Evolutionary conservation across 1,140 invertebrate species (phyloP).

Genomic region (Drosophila neocordata): DNA sequence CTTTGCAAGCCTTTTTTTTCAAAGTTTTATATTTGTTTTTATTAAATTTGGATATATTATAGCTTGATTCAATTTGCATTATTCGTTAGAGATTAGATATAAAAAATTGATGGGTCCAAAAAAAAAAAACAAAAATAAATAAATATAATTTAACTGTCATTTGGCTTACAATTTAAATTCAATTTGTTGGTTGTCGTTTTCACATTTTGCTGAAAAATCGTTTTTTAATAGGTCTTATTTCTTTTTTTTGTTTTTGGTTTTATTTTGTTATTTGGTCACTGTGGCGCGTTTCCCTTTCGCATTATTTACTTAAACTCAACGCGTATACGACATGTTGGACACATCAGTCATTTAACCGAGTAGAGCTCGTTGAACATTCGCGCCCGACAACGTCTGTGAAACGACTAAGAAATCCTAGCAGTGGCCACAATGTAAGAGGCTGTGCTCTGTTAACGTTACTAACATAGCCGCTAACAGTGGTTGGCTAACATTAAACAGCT

Average conservation of each 20-base stretch:
- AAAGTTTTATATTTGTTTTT: constrained; percentile 36
- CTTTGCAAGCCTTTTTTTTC: constrained; percentile 56
- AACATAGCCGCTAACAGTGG: constrained; percentile 35
- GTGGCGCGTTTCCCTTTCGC: constrained; percentile 25
- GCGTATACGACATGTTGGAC: constrained; percentile 67
- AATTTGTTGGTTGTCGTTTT: not conserved
- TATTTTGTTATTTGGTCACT: constrained; percentile 4
- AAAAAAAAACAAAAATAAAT: not conserved
- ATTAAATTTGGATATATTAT: constrained; percentile 40
- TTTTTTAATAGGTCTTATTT: constrained; percentile 4
- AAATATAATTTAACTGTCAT: not conserved
- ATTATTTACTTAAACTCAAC: constrained; percentile 39
- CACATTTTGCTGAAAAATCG: constrained; percentile 6
- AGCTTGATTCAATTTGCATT: constrained; percentile 36
- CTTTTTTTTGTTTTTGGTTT: not conserved
- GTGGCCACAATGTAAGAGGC: constrained; percentile 24
- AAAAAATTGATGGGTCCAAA: not conserved
- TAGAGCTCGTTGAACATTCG: constrained; percentile 47
- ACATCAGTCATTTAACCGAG: constrained; percentile 23
- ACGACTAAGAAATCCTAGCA: constrained; percentile 50
- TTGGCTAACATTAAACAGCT: constrained; percentile 43
- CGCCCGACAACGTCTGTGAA: constrained; percentile 60
- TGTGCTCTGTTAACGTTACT: constrained; percentile 25
- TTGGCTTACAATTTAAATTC: constrained; percentile 7
- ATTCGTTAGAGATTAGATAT: constrained; percentile 7